phyloP scores from a whole-genome alignment of 2,888 invertebrate species.

The Allolobophora icterica region DNA sequence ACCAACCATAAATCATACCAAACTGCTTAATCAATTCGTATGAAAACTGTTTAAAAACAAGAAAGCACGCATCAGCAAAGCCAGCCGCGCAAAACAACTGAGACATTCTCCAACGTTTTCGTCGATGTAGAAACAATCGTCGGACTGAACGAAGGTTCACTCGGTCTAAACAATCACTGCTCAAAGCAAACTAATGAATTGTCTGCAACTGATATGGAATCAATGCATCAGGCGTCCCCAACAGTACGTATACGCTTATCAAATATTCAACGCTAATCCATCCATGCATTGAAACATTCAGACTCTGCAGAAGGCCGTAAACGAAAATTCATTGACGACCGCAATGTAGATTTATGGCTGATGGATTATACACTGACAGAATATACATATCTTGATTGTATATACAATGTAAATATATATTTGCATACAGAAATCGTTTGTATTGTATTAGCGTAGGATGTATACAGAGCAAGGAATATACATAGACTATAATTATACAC shows the following conservation, averaged over 20 bases:
- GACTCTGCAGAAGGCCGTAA: neutral
- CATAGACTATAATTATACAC: no score
- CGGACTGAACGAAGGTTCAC: no score
- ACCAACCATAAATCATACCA: neutral
- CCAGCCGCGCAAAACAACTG: neutral
- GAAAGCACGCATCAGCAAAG: neutral
- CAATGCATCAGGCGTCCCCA: neutral
- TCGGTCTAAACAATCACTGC: neutral
- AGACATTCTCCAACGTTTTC: neutral
- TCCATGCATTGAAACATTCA: neutral
- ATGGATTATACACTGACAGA: neutral
- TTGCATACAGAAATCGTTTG: neutral
- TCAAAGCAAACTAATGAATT: neutral
- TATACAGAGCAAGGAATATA: neutral
- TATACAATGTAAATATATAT: no score
- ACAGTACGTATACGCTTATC: neutral
- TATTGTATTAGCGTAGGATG: neutral
- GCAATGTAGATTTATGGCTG: neutral
- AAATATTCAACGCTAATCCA: neutral
- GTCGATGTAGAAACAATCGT: neutral
- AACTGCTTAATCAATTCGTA: neutral
- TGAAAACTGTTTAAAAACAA: neutral
- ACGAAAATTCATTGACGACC: neutral
- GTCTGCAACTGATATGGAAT: neutral
- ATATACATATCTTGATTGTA: neutral